Percentiles rank a stretch among this genome's conserved stretches.
These are phyloP conservation scores for Drosophila sturtevanti DNA, from an alignment of 1,140 invertebrate species.

Conservation along the genomic window DNA sequence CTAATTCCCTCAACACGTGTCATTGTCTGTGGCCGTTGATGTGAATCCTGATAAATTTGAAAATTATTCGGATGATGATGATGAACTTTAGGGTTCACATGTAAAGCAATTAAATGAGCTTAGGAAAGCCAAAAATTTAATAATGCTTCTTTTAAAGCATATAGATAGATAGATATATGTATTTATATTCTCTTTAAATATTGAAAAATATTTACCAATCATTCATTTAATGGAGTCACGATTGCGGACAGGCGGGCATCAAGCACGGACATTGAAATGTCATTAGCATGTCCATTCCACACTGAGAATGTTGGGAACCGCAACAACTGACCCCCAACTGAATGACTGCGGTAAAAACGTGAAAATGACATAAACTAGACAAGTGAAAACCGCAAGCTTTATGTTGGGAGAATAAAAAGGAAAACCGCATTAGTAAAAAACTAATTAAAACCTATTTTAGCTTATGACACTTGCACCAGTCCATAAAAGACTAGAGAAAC, in stretches of 20 bases:
- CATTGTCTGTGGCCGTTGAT: constrained; percentile 24
- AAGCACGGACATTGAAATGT: constrained; percentile 62
- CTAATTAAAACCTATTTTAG: constrained; percentile 58
- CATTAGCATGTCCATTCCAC: constrained; percentile 58
- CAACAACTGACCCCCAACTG: constrained; percentile 46
- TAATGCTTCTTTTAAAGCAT: not conserved
- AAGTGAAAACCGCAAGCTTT: constrained; percentile 34
- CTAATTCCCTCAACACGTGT: constrained; percentile 11
- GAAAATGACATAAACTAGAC: constrained; percentile 41
- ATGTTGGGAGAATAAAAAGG: constrained; percentile 5
- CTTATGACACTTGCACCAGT: not conserved
- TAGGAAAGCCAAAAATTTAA: constrained; percentile 4
- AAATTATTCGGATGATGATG: not conserved
- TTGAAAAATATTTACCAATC: constrained; percentile 26
- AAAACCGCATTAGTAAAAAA: constrained; percentile 53
- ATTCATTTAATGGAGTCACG: constrained; percentile 21
- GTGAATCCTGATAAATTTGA: not conserved
- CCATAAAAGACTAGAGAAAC: not conserved
- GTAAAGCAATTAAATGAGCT: constrained; percentile 3
- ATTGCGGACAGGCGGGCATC: constrained; percentile 23
- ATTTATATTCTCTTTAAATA: not conserved
- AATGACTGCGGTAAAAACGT: constrained; percentile 24
- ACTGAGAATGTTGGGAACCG: constrained; percentile 51
- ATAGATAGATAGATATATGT: too few relatives aligned
- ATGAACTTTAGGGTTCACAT: not conserved